These are phyloP conservation scores for Diabrotica virgifera DNA, from an alignment of 1,140 invertebrate species.

Conservation along the genomic window DNA sequence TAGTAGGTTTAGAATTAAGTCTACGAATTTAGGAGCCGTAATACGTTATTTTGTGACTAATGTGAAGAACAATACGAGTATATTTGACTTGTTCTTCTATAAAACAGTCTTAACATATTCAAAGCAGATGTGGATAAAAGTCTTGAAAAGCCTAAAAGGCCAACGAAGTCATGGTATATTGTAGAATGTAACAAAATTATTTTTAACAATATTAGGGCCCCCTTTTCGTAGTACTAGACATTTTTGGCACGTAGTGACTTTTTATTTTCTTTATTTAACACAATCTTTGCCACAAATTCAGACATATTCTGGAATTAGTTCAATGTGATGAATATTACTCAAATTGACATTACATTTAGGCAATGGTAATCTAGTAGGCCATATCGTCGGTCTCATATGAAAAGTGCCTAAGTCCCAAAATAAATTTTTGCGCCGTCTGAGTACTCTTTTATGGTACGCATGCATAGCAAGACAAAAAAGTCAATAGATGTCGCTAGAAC, in stretches of 20 bases:
- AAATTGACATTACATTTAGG: too few relatives aligned
- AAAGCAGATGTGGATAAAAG: too few relatives aligned
- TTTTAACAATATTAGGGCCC: background rate
- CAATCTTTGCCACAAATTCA: background rate
- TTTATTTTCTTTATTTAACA: slow-evolving; percentile 4
- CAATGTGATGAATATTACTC: background rate
- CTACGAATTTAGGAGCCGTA: background rate
- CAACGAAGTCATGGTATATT: background rate
- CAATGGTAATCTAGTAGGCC: too few relatives aligned
- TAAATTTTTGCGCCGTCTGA: too few relatives aligned
- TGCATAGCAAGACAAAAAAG: too few relatives aligned
- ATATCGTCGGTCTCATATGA: too few relatives aligned
- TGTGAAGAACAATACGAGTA: background rate
- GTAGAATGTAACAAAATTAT: background rate
- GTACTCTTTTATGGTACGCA: too few relatives aligned
- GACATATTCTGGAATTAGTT: background rate
- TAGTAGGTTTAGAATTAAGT: background rate
- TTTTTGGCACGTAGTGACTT: slow-evolving; percentile 21
- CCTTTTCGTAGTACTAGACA: background rate
- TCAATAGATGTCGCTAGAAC: too few relatives aligned
- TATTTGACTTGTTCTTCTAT: too few relatives aligned
- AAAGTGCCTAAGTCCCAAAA: too few relatives aligned
- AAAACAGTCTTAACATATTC: too few relatives aligned
- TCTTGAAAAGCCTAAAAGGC: too few relatives aligned
- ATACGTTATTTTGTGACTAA: background rate